phyloP scores from a whole-genome alignment of 1,140 invertebrate genomes.

The Marisa cornuarietis region DNA sequence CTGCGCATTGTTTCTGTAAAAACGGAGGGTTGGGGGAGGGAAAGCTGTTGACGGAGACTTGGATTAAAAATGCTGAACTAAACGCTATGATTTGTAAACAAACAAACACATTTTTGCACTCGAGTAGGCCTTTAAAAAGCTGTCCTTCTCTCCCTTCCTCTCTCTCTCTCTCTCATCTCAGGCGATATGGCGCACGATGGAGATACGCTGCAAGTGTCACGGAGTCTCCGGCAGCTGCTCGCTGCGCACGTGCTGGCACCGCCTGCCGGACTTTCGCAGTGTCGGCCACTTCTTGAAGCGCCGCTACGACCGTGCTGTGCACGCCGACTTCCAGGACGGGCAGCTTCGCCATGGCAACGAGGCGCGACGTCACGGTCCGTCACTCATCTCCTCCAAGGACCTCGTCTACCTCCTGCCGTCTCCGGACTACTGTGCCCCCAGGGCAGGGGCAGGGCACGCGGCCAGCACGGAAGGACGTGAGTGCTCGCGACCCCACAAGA shows the following conservation, averaged over 20 bases:
- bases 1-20: no score
- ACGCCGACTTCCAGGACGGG: slow-evolving; percentile 55
- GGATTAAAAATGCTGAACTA: no score
- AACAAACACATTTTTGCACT: no score
- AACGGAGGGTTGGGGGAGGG: no score
- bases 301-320: slow-evolving; percentile 78
- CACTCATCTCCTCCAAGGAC: slow-evolving; percentile 63
- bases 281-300: slow-evolving; percentile 83
- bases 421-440: slow-evolving; percentile 79
- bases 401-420: slow-evolving; percentile 89
- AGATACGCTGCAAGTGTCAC: slow-evolving; percentile 91
- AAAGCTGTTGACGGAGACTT: no score
- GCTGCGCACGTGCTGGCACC: slow-evolving; percentile 94
- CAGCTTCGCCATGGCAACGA: slow-evolving; percentile 37
- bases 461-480: slow-evolving; percentile 75
- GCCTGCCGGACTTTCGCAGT: slow-evolving; percentile 82
- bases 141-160: no score
- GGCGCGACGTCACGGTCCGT: slow-evolving; percentile 26
- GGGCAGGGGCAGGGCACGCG: background rate
- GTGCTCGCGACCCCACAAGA: slow-evolving; percentile 42
- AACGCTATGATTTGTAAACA: no score
- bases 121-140: no score
- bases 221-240: slow-evolving; percentile 96
- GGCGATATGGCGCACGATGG: slow-evolving; percentile 84
- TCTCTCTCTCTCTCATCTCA: no score